Conservation (phyloP, 2,797 vertebrate genomes). For the Thripadectes ignobilis region DNA sequence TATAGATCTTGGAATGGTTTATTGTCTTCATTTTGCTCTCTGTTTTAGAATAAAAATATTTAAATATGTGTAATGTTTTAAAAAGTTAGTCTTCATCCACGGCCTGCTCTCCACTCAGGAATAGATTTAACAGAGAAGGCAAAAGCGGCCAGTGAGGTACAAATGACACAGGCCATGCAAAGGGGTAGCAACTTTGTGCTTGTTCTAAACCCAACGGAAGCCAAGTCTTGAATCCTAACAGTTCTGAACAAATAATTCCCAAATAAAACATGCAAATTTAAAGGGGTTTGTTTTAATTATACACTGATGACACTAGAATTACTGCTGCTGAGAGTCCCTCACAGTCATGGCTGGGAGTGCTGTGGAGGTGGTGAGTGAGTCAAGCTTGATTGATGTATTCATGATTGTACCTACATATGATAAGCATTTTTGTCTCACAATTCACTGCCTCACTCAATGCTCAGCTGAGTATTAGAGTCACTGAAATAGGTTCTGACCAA, state of each 20-base stretch:
- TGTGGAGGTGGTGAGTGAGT: neutral
- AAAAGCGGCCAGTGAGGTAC: neutral
- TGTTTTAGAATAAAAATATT: constrained; percentile 21
- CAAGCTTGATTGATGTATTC: neutral
- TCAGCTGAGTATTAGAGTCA: neutral
- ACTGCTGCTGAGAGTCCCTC: neutral
- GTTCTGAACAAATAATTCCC: neutral
- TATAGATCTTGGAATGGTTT: neutral
- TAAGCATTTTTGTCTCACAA: neutral
- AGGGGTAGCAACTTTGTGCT: neutral
- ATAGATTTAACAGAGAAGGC: neutral
- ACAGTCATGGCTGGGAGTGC: neutral
- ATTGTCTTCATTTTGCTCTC: neutral
- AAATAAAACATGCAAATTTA: neutral
- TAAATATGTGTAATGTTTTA: neutral
- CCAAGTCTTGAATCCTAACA: neutral
- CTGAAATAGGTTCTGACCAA: neutral
- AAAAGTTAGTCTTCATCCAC: neutral
- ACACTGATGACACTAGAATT: neutral
- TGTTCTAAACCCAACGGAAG: neutral
- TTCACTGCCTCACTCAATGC: neutral
- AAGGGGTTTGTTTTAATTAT: neutral
- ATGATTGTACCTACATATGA: neutral
- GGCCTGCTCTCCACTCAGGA: neutral
- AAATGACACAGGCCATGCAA: neutral